Percentiles rank a stretch among this genome's conserved stretches.
These are phyloP conservation scores for Eptatretus burgeri DNA, from an alignment of 2,113 vertebrate genomes.

Conservation along the genomic window DNA sequence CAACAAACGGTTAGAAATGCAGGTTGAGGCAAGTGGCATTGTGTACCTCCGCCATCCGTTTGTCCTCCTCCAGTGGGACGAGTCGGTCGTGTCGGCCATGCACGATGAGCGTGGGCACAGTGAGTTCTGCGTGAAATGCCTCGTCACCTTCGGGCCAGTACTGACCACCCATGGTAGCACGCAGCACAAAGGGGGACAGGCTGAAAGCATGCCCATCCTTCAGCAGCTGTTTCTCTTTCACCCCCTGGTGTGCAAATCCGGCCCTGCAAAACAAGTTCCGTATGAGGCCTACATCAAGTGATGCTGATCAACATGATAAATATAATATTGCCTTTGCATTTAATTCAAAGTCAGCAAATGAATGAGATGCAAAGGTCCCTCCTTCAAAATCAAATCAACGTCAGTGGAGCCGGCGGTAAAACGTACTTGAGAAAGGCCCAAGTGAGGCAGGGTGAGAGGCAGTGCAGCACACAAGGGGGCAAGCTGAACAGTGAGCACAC, in stretches of 20 bases:
- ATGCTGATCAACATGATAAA: no score
- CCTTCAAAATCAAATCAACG: no score
- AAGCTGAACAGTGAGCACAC: constrained; percentile 85
- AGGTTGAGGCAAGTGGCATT: background rate
- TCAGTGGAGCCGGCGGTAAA: fast-evolving
- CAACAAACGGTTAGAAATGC: no score
- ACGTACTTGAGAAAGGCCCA: constrained; percentile 79
- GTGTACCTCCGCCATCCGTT: constrained; percentile 74
- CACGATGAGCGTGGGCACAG: constrained; percentile 56
- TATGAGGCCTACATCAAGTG: no score
- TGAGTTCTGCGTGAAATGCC: constrained; percentile 77
- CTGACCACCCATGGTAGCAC: constrained; percentile 92
- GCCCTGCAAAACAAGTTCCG: constrained; percentile 22
- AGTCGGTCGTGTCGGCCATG: constrained; percentile 88
- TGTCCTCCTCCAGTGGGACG: constrained; percentile 74
- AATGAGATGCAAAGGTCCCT: no score
- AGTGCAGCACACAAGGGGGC: constrained; percentile 54
- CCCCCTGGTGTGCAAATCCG: constrained; percentile 70
- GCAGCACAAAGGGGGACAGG: constrained; percentile 63
- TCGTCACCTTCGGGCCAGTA: constrained; percentile 94
- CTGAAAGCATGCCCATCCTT: constrained; percentile 83
- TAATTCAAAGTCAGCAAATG: no score
- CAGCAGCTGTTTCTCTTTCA: constrained; percentile 81
- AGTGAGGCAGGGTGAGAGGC: constrained; percentile 52
- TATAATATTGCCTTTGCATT: no score